Conservation (phyloP, 1,140 invertebrate species). For the Spodoptera litura region DNA sequence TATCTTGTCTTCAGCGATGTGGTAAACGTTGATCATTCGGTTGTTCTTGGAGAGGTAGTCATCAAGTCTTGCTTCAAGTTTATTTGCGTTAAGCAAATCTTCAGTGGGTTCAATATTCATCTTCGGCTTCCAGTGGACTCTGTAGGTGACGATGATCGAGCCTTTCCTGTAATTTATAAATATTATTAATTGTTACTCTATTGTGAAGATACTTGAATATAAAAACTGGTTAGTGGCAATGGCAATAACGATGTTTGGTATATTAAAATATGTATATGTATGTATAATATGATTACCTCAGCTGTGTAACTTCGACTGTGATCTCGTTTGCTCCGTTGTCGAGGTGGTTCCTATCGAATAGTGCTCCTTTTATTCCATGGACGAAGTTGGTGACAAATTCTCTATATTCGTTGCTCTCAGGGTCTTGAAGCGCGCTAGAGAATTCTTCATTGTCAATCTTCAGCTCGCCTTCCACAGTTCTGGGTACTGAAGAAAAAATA, state of each 20-base stretch:
- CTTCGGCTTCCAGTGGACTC: slow-evolving; percentile 88
- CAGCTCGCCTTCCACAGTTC: slow-evolving; percentile 89
- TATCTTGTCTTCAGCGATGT: slow-evolving; percentile 84
- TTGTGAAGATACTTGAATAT: too few relatives aligned
- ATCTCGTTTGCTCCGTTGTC: slow-evolving; percentile 86
- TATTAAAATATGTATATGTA: neutral
- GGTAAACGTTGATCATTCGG: slow-evolving; percentile 86
- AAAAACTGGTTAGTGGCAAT: too few relatives aligned
- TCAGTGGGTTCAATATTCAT: slow-evolving; percentile 78
- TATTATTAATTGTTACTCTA: slow-evolving; percentile 10
- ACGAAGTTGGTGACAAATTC: slow-evolving; percentile 83
- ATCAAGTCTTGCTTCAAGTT: slow-evolving; percentile 82
- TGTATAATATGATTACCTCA: slow-evolving; percentile 77
- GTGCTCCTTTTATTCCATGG: slow-evolving; percentile 86
- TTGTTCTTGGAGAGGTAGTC: slow-evolving; percentile 82
- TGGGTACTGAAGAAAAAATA: slow-evolving; percentile 87
- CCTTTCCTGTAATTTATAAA: slow-evolving; percentile 85
- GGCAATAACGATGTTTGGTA: neutral
- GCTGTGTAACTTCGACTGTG: slow-evolving; percentile 88
- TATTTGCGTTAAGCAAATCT: slow-evolving; percentile 85
- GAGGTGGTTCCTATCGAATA: slow-evolving; percentile 85
- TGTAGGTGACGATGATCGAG: slow-evolving; percentile 88
- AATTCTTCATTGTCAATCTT: slow-evolving; percentile 89
- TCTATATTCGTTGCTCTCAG: slow-evolving; percentile 88
- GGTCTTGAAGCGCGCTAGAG: slow-evolving; percentile 86